Conservation (phyloP, 2,888 invertebrate species). For the Zygothrica quintamaculata region DNA sequence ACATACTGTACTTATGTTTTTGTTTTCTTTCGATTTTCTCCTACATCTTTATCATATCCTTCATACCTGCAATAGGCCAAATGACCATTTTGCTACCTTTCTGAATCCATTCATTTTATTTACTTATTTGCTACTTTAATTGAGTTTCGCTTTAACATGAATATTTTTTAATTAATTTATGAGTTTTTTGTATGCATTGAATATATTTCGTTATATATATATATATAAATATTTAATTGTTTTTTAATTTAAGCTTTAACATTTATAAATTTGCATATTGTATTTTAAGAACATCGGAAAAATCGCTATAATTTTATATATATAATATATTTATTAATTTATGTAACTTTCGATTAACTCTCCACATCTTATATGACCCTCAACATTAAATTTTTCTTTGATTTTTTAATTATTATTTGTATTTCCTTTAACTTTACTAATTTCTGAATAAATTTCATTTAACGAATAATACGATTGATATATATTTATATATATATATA, state of each 20-base stretch:
- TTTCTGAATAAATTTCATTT: slow-evolving; percentile 59
- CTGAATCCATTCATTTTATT: neutral
- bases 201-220: slow-evolving; percentile 41
- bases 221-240: slow-evolving; percentile 39
- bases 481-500: slow-evolving; percentile 61
- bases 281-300: slow-evolving; percentile 50
- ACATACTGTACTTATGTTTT: slow-evolving; percentile 55
- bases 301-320: slow-evolving; percentile 56
- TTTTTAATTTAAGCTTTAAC: slow-evolving; percentile 49
- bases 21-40: slow-evolving; percentile 23
- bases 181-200: slow-evolving; percentile 32
- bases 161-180: slow-evolving; percentile 46
- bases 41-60: neutral
- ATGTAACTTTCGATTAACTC: slow-evolving; percentile 42
- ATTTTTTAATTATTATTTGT: no score
- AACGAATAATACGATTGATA: no score
- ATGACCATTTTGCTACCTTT: slow-evolving; percentile 13
- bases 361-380: slow-evolving; percentile 65
- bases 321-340: slow-evolving; percentile 34
- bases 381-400: slow-evolving; percentile 73
- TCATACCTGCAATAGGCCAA: slow-evolving; percentile 45
- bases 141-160: slow-evolving; percentile 57
- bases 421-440: slow-evolving; percentile 41
- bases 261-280: slow-evolving; percentile 56
- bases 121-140: slow-evolving; percentile 55